A percentile compares a stretch with the other conserved stretches of the same genome.
Conservation (phyloP, 37 sponge, comb jelly and placozoan species). For the Theonella swinhoei region DNA sequence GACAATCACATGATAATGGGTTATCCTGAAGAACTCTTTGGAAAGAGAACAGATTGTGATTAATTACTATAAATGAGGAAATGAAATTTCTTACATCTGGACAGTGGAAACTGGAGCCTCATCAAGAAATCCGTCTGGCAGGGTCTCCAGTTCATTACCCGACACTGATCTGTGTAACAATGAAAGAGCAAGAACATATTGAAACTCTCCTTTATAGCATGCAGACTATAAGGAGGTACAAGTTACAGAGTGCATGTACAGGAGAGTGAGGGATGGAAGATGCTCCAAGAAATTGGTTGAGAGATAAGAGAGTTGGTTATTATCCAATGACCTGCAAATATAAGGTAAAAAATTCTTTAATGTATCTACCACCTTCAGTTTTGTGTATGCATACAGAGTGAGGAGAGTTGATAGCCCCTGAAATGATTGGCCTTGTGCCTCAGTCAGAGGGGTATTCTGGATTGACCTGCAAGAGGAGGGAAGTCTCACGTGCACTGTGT, state of each 20-base stretch:
- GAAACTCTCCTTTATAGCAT: too few species aligned
- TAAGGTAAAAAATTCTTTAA: not conserved
- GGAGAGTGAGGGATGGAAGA: not conserved
- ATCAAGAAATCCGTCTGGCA: slow-evolving; percentile 38
- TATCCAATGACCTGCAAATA: slow-evolving; percentile 7
- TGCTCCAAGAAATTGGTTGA: not conserved
- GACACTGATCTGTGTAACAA: slow-evolving; percentile 17
- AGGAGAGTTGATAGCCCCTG: slow-evolving; percentile 21
- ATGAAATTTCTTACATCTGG: slow-evolving; percentile 39
- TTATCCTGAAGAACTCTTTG: slow-evolving; percentile 51
- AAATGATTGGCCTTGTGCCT: slow-evolving; percentile 17
- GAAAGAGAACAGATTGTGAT: not conserved
- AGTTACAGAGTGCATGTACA: not conserved
- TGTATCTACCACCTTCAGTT: too few species aligned
- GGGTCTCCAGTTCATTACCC: slow-evolving; percentile 20
- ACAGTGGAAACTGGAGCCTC: not conserved
- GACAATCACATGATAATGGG: slow-evolving; percentile 76
- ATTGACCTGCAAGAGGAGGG: slow-evolving; percentile 25
- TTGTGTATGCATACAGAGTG: slow-evolving; percentile 1
- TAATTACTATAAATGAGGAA: not conserved
- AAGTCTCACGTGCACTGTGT: not conserved
- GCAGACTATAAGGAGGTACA: too few species aligned
- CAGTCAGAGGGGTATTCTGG: slow-evolving; percentile 27
- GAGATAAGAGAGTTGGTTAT: slow-evolving; percentile 1
- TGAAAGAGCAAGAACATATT: not conserved